phyloP scores from a whole-genome alignment of 2,797 vertebrate species.

The Gobio occitaniae region DNA sequence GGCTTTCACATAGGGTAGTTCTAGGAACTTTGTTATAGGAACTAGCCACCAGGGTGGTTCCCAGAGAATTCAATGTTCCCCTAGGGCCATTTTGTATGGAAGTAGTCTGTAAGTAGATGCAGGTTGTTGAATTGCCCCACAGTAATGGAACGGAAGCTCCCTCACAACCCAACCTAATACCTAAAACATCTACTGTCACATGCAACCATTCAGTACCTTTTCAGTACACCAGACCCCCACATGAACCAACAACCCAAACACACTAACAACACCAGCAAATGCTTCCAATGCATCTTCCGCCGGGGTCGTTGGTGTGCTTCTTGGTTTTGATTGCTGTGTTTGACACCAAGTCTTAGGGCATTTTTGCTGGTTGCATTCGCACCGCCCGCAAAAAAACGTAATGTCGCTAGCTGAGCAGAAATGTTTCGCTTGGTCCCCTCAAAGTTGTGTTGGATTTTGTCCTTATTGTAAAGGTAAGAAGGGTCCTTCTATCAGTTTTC shows the following conservation, averaged over 20 bases:
- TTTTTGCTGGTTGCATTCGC: too few species aligned
- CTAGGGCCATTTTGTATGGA: too few species aligned
- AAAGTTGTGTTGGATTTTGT: too few species aligned
- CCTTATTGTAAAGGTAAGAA: too few species aligned
- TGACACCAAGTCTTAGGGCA: conserved; percentile 22
- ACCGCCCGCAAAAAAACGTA: too few species aligned
- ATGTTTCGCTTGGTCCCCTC: too few species aligned
- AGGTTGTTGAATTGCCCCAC: conserved; percentile 70
- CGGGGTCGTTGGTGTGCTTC: conserved; percentile 39
- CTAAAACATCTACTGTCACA: conserved; percentile 36
- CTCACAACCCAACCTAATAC: conserved; percentile 26
- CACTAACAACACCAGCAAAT: conserved; percentile 20
- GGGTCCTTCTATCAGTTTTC: too few species aligned
- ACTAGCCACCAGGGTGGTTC: too few species aligned
- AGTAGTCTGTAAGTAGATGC: conserved; percentile 82
- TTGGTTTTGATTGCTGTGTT: conserved; percentile 45
- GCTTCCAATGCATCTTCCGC: conserved; percentile 26
- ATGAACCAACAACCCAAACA: conserved; percentile 36
- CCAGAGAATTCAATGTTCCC: too few species aligned
- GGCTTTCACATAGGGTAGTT: too few species aligned
- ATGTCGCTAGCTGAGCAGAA: too few species aligned
- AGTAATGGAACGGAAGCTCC: conserved; percentile 40
- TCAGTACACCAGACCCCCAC: conserved; percentile 17
- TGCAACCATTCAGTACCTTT: conserved; percentile 34
- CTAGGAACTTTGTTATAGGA: too few species aligned